A percentile compares a stretch with the other conserved stretches of the same genome.
phyloP scores from a whole-genome alignment of 2,888 invertebrate genomes.

The Thera obeliscata region DNA sequence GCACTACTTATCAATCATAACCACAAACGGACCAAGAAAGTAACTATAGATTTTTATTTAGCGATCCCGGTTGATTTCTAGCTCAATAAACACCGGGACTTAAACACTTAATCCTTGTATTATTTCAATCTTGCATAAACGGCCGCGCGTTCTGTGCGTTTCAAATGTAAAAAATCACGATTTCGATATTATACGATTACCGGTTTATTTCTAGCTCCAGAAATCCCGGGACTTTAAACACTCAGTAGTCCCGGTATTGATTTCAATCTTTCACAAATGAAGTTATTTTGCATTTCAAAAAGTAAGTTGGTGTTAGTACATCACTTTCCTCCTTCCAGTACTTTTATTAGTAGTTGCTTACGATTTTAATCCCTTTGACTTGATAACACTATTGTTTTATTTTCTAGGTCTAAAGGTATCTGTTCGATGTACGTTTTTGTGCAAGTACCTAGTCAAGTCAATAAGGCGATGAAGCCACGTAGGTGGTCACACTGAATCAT shows the following conservation, averaged over 20 bases:
- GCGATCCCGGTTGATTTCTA: not conserved
- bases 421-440: not conserved
- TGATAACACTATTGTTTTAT: not conserved
- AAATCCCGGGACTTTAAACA: not conserved
- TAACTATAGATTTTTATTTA: not conserved
- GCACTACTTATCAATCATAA: conserved; percentile 71
- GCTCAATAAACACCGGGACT: not conserved
- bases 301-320: too few species aligned
- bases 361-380: not conserved
- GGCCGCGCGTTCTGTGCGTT: too few species aligned
- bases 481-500: conserved; percentile 2
- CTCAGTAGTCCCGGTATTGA: too few species aligned
- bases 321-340: not conserved
- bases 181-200: not conserved
- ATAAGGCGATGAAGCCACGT: not conserved
- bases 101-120: too few species aligned
- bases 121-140: too few species aligned
- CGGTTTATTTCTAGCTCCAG: not conserved
- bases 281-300: too few species aligned
- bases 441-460: not conserved
- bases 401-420: not conserved
- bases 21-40: conserved; percentile 16
- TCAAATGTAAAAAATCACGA: too few species aligned
- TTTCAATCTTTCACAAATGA: not conserved
- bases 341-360: not conserved